Conservation (phyloP, 2,888 invertebrate genomes). For the Alviniconcha strummeri region DNA sequence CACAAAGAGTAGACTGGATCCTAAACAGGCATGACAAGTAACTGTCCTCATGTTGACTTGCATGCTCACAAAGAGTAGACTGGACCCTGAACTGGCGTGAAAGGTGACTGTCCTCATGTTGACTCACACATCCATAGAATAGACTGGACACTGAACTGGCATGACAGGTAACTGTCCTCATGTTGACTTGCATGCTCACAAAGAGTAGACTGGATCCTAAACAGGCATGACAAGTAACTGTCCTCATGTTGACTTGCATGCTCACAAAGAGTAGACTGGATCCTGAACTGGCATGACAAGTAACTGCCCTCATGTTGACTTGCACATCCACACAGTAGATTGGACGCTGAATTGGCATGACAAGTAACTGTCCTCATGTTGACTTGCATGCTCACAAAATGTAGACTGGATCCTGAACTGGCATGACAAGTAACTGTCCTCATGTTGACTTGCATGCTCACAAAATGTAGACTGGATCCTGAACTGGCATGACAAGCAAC, state of each 20-base stretch:
- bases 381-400: neutral
- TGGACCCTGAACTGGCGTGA: too few relatives aligned
- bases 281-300: neutral
- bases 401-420: too few relatives aligned
- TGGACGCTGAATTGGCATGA: neutral
- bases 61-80: too few relatives aligned
- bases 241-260: constrained; percentile 5
- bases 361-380: constrained; percentile 21
- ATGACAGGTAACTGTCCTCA: too few relatives aligned
- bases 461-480: too few relatives aligned
- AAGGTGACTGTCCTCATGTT: too few relatives aligned
- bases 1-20: neutral
- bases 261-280: too few relatives aligned
- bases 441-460: neutral
- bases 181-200: too few relatives aligned
- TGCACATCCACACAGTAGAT: neutral
- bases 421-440: neutral
- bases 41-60: constrained; percentile 18
- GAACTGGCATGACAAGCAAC: neutral
- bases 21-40: neutral
- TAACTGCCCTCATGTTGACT: constrained; percentile 14
- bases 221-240: constrained; percentile 8
- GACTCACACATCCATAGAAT: too few relatives aligned
- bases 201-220: too few relatives aligned
- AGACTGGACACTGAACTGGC: too few relatives aligned